These are phyloP conservation scores for Hippocampus zosterae DNA, from an alignment of 2,113 vertebrate species.

Conservation along the genomic window DNA sequence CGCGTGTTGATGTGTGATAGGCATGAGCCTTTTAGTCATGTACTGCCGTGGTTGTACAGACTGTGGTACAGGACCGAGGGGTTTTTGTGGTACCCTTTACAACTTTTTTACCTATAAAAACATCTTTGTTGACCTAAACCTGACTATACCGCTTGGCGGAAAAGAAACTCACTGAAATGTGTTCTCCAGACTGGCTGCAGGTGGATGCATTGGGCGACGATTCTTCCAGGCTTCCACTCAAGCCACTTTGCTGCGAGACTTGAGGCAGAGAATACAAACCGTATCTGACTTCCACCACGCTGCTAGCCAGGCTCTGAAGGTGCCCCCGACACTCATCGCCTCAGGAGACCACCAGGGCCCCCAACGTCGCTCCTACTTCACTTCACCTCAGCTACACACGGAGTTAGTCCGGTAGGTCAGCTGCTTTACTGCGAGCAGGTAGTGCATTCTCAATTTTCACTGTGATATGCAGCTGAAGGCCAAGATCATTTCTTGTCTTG, in stretches of 20 bases:
- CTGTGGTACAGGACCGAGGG: too few relatives aligned
- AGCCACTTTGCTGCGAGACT: slow-evolving; percentile 75
- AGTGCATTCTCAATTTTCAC: background rate
- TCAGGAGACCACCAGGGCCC: slow-evolving; percentile 68
- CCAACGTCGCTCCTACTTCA: slow-evolving; percentile 67
- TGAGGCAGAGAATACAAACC: slow-evolving; percentile 83
- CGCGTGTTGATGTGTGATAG: too few relatives aligned
- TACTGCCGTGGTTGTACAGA: too few relatives aligned
- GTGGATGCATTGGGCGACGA: slow-evolving; percentile 86
- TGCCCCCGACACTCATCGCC: slow-evolving; percentile 66
- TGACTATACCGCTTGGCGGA: too few relatives aligned
- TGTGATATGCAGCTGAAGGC: background rate
- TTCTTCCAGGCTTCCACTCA: slow-evolving; percentile 87
- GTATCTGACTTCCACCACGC: slow-evolving; percentile 92
- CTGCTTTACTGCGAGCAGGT: background rate
- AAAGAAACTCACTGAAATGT: too few relatives aligned
- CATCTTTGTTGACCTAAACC: too few relatives aligned
- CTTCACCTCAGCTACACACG: slow-evolving; percentile 87
- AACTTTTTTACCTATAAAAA: too few relatives aligned
- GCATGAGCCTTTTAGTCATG: too few relatives aligned
- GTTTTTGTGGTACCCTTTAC: too few relatives aligned
- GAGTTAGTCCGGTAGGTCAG: slow-evolving; percentile 85
- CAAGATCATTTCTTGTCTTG: slow-evolving; percentile 3
- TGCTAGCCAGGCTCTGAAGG: slow-evolving; percentile 86
- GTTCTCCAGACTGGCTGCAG: slow-evolving; percentile 78